Base-by-base conservation (phyloP, 2,797 vertebrate genomes). In the Chaunax sp. region DNA sequence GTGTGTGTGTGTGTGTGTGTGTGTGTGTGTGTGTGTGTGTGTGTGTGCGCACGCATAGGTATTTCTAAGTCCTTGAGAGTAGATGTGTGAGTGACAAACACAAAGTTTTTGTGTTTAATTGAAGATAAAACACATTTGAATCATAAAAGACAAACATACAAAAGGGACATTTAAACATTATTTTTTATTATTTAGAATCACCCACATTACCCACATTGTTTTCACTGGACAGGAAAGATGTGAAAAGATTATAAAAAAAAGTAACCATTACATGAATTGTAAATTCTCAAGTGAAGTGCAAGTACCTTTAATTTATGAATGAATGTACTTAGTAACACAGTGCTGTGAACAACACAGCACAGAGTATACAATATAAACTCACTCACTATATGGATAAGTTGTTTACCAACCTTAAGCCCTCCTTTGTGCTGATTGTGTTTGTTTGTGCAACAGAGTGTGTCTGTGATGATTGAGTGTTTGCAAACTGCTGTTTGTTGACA, bases 401-500 rank as follows among this genome's bases (percentile, higher is more conserved):
- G 19, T 51, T 62, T n/a, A 35, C 23, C 4, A 26, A 40, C 58
- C 14, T n/a, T 9, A 23, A 38, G 28, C 6, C 53, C 3, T 37
- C 7, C n/a, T 50, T 49, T 63, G 28, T 54, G 46, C 58, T 52
- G 57, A 59, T 35, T 50, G 20, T 35, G 53, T 73, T 69, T 65
- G 68, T 61, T 20, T 64, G 45, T 58, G 28, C 15, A 20, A 20
- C 12, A 51, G 7, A 38, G 44, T 35, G 28, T 30, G 33, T 35
- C 33, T 35, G 33, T 5, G 33, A 35, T 7, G 33, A 35, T 11
- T 35, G 3, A 35, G 33, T 46, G 47, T 64, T 51, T 19, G 66
- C 44, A 46, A 64, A 65, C 55, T 60, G 35, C 46, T 76, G 58
- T 57, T 78, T 75, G 71, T 61, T 73, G 50, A 73, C 65, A 70